Evolutionary conservation across 2,888 invertebrate genomes (phyloP).

Genomic region (Thera britannica): DNA sequence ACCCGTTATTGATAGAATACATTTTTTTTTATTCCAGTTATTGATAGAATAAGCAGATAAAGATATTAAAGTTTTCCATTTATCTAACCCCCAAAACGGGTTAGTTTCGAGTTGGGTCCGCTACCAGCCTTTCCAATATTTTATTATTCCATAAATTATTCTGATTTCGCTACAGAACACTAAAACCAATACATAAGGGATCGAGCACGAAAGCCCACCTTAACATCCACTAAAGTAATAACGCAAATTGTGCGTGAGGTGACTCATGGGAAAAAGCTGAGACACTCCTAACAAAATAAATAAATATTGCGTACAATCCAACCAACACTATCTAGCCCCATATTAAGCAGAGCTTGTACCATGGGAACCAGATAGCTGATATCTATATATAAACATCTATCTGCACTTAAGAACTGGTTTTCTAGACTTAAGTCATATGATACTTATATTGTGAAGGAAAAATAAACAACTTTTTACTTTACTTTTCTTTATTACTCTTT

Average conservation of each 20-base stretch:
- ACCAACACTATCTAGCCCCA: background rate
- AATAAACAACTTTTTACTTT: too few species aligned
- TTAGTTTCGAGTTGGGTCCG: background rate
- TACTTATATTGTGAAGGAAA: too few species aligned
- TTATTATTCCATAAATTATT: slow-evolving; percentile 25
- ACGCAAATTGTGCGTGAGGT: slow-evolving; percentile 43
- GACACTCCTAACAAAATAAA: background rate
- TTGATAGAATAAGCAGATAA: too few species aligned
- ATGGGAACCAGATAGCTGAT: too few species aligned
- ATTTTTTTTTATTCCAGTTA: too few species aligned
- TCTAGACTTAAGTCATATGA: too few species aligned
- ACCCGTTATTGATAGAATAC: too few species aligned
- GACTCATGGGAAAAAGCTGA: slow-evolving; percentile 1
- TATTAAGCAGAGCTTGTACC: too few species aligned
- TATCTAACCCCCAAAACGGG: background rate
- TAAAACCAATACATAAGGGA: slow-evolving; percentile 31
- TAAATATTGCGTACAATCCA: background rate
- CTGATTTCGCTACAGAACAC: slow-evolving; percentile 26
- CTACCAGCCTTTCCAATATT: background rate
- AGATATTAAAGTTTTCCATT: background rate
- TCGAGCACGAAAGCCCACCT: slow-evolving; percentile 27
- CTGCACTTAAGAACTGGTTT: too few species aligned
- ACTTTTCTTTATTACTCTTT: too few species aligned
- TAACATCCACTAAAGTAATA: slow-evolving; percentile 36
- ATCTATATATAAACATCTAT: too few species aligned